Evolutionary conservation across 1,140 invertebrate species (phyloP).

Genomic region (Archivesica marissinica): DNA sequence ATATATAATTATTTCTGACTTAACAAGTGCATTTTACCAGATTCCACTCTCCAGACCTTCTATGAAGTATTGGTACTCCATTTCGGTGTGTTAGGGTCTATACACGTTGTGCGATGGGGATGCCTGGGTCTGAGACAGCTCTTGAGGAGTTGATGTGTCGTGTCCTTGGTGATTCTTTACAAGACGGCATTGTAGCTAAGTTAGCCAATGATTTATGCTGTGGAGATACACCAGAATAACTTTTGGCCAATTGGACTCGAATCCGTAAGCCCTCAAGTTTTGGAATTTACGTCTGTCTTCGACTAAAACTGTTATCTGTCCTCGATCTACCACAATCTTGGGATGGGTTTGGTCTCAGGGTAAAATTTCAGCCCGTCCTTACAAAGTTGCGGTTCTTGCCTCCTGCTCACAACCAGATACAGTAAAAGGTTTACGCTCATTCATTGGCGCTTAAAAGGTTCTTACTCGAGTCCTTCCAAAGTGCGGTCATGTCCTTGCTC

Average conservation of each 20-base stretch:
- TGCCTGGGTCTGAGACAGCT: conserved; percentile 65
- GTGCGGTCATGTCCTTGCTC: neutral
- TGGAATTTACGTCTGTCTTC: conserved; percentile 42
- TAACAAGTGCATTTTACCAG: conserved; percentile 66
- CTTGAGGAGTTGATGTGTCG: conserved; percentile 68
- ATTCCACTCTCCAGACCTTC: conserved; percentile 61
- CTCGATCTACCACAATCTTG: conserved; percentile 48
- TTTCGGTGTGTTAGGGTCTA: conserved; percentile 65
- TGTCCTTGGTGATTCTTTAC: conserved; percentile 62
- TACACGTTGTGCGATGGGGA: conserved; percentile 66
- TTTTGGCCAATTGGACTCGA: conserved; percentile 21
- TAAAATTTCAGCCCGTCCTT: conserved; percentile 24
- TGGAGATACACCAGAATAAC: conserved; percentile 30
- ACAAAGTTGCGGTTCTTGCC: conserved; percentile 45
- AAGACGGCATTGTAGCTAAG: conserved; percentile 64
- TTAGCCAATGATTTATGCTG: conserved; percentile 57
- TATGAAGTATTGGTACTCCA: conserved; percentile 67
- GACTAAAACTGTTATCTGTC: conserved; percentile 43
- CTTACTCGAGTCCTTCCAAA: conserved; percentile 24
- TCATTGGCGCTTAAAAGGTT: conserved; percentile 64
- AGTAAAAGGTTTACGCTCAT: too few relatives aligned
- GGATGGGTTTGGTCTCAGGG: conserved; percentile 59
- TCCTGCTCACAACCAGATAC: too few relatives aligned
- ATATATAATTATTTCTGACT: conserved; percentile 49
- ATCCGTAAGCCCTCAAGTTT: conserved; percentile 38